Percentiles rank a stretch among this genome's conserved stretches.
phyloP scores from a whole-genome alignment of 1,140 invertebrate genomes.

The Brachionus rubens region DNA sequence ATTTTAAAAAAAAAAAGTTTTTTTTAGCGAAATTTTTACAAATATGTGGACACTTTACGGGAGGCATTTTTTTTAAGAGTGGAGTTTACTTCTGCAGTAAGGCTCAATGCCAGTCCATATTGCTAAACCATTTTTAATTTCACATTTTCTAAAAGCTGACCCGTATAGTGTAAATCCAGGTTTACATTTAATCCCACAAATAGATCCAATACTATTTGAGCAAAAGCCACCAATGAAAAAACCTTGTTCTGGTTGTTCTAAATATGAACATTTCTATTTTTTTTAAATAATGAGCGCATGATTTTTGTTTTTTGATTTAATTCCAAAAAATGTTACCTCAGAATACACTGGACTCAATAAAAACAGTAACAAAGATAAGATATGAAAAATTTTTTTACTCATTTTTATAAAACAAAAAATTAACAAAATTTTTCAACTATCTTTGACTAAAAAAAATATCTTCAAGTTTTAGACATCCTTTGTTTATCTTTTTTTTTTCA shows the following conservation, averaged over 20 bases:
- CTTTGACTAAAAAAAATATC: too few relatives aligned
- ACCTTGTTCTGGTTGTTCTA: not conserved
- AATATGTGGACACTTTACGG: too few relatives aligned
- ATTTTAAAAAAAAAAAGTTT: too few relatives aligned
- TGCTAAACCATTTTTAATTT: not conserved
- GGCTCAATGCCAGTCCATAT: not conserved
- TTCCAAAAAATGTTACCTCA: too few relatives aligned
- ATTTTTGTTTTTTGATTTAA: not conserved
- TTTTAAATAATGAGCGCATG: not conserved
- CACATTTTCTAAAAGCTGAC: slow-evolving; percentile 8
- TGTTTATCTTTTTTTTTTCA: too few relatives aligned
- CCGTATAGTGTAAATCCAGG: slow-evolving; percentile 1
- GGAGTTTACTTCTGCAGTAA: not conserved
- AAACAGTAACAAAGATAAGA: too few relatives aligned
- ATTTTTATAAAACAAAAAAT: too few relatives aligned
- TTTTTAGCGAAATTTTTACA: too few relatives aligned
- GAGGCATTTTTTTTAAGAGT: not conserved
- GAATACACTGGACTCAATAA: too few relatives aligned
- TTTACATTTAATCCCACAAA: slow-evolving; percentile 17
- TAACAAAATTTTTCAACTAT: too few relatives aligned
- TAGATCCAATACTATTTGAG: not conserved
- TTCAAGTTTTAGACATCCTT: too few relatives aligned
- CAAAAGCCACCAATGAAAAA: slow-evolving; percentile 35
- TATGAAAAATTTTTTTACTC: too few relatives aligned
- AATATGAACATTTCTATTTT: not conserved